These are phyloP conservation scores for Archaeoteleia sp. DNA, from an alignment of 2,888 invertebrate species.

Conservation along the genomic window DNA sequence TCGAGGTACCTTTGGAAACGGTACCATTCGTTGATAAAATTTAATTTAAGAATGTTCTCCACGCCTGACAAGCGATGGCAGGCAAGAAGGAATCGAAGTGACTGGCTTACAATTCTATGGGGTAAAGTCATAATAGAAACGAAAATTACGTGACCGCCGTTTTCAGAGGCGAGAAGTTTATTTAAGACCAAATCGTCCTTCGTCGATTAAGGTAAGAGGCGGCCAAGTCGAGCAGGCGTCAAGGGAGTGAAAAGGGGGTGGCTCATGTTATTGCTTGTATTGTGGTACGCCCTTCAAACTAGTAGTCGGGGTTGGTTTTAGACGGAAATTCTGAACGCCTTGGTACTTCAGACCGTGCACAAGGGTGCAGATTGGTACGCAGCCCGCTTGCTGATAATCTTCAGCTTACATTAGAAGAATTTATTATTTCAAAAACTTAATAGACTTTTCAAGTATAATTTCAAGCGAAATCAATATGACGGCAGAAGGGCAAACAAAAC, in stretches of 20 bases:
- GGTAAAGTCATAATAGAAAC: conserved; percentile 45
- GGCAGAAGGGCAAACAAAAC: no score
- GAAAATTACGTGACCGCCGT: conserved; percentile 53
- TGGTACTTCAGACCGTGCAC: conserved; percentile 36
- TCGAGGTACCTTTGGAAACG: conserved; percentile 18
- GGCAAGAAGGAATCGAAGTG: conserved; percentile 55
- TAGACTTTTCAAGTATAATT: background rate
- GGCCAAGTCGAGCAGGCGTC: conserved; percentile 47
- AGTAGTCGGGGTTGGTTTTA: conserved; percentile 65
- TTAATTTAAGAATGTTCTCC: conserved; percentile 53
- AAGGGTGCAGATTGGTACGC: conserved; percentile 28
- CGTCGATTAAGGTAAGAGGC: conserved; percentile 73
- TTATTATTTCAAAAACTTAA: conserved; percentile 3
- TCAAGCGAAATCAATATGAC: background rate
- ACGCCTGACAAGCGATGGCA: conserved; percentile 49
- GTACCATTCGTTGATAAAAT: conserved; percentile 45
- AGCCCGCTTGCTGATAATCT: conserved; percentile 14
- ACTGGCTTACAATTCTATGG: conserved; percentile 46
- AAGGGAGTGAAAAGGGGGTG: conserved; percentile 54
- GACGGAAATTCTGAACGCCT: conserved; percentile 60
- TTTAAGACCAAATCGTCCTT: conserved; percentile 74
- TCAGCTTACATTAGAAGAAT: conserved; percentile 6
- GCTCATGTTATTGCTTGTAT: conserved; percentile 73
- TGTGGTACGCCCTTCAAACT: conserved; percentile 66
- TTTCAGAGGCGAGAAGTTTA: conserved; percentile 71